Conservation (phyloP, 1,140 invertebrate genomes). For the Metopolophium dirhodum region DNA sequence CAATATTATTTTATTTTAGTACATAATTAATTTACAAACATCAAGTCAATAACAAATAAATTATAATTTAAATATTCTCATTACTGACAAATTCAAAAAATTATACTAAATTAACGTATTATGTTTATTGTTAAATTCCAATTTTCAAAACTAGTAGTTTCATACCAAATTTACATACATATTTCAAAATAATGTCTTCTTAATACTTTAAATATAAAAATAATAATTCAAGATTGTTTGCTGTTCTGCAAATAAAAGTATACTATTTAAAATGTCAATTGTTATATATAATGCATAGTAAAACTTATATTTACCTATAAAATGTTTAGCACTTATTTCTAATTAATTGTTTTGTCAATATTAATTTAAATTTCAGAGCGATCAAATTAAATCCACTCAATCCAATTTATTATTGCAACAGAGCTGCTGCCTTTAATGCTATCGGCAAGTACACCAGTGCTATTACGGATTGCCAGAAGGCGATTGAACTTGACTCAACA, state of each 20-base stretch:
- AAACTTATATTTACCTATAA: neutral
- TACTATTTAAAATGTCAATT: neutral
- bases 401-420: conserved; percentile 55
- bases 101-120: too few species aligned
- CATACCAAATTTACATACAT: too few species aligned
- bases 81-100: too few species aligned
- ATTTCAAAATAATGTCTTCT: too few species aligned
- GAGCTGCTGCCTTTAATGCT: conserved; percentile 57
- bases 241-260: neutral
- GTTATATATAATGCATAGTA: neutral
- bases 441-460: conserved; percentile 36
- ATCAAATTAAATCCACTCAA: conserved; percentile 46
- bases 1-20: neutral
- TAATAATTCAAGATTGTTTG: neutral
- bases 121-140: too few species aligned
- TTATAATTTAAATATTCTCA: too few species aligned
- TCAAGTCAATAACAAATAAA: too few species aligned
- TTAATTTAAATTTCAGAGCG: conserved; percentile 36
- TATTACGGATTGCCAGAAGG: conserved; percentile 54
- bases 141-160: too few species aligned
- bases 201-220: neutral
- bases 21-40: neutral
- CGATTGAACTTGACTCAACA: conserved; percentile 48
- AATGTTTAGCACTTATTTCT: neutral
- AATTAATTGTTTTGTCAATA: neutral